A percentile compares a stretch with the other conserved stretches of the same genome.
phyloP scores from a whole-genome alignment of 92 coral and sea anemone species.

The Desmophyllum pertusum region DNA sequence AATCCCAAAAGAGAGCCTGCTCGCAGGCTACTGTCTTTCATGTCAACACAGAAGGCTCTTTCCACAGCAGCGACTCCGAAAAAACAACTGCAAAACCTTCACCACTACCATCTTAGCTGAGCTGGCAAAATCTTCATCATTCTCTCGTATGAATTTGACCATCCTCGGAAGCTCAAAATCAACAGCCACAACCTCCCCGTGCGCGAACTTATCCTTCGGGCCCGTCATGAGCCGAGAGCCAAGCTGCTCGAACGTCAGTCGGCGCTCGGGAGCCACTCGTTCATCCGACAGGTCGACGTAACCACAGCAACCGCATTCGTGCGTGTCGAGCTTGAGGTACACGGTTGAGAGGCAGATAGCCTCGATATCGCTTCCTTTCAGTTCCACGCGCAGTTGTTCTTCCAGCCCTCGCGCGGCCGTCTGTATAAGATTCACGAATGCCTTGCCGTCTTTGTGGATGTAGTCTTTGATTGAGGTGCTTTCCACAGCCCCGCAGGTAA shows the following conservation, averaged over 20 bases:
- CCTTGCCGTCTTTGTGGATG: slow-evolving; percentile 43
- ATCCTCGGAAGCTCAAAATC: slow-evolving; percentile 82
- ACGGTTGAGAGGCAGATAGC: slow-evolving; percentile 94
- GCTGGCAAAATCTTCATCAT: slow-evolving; percentile 93
- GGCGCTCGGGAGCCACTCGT: slow-evolving; percentile 83
- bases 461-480: slow-evolving; percentile 95
- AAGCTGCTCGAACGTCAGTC: slow-evolving; percentile 83
- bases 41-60: slow-evolving; percentile 71
- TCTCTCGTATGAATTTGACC: slow-evolving; percentile 91
- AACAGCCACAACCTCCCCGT: slow-evolving; percentile 84
- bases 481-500: slow-evolving; percentile 98
- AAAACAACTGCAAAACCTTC: slow-evolving; percentile 94
- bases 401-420: slow-evolving; percentile 97
- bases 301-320: slow-evolving; percentile 99
- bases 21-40: slow-evolving; percentile 56
- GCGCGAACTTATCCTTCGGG: slow-evolving; percentile 92
- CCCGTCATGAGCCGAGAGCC: slow-evolving; percentile 91
- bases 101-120: slow-evolving; percentile 96
- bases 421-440: slow-evolving; percentile 73
- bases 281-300: slow-evolving; percentile 93
- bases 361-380: slow-evolving; percentile 72
- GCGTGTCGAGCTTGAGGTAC: slow-evolving; percentile 94
- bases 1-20: too few relatives aligned
- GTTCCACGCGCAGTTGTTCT: slow-evolving; percentile 91
- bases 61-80: slow-evolving; percentile 94